phyloP scores from a whole-genome alignment of 1,140 invertebrate genomes.

The Metopolophium dirhodum region DNA sequence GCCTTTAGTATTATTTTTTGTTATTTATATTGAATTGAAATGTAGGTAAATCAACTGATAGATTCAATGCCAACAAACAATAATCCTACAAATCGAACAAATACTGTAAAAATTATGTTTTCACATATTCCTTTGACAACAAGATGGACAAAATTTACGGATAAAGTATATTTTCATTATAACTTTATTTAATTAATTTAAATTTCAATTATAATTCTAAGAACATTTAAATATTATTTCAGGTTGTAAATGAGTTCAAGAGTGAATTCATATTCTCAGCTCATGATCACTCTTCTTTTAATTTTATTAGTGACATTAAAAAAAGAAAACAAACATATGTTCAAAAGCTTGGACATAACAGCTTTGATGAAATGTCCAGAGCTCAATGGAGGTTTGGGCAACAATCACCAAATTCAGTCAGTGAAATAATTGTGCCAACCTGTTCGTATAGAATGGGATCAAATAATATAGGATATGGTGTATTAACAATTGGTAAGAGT shows the following conservation, averaged over 20 bases:
- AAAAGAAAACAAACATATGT: conserved; percentile 58
- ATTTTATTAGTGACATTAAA: conserved; percentile 63
- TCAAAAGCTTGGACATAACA: conserved; percentile 58
- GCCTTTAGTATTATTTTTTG: not conserved
- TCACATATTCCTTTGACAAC: conserved; percentile 56
- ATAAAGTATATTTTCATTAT: not conserved
- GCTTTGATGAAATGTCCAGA: conserved; percentile 55
- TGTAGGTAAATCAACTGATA: conserved; percentile 45
- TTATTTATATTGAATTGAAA: not conserved
- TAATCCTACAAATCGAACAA: conserved; percentile 29
- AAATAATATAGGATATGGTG: conserved; percentile 81
- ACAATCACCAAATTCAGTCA: conserved; percentile 61
- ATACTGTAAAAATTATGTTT: conserved; percentile 57
- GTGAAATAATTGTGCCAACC: conserved; percentile 89
- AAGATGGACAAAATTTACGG: conserved; percentile 36
- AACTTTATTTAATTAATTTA: not conserved
- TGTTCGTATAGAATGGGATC: conserved; percentile 95
- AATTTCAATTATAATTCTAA: not conserved
- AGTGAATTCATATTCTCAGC: conserved; percentile 85
- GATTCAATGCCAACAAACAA: conserved; percentile 30
- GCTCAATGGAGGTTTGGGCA: conserved; percentile 54
- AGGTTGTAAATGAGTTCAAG: conserved; percentile 72
- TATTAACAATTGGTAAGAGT: conserved; percentile 73
- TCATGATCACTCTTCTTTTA: conserved; percentile 79
- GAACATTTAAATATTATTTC: conserved; percentile 47